phyloP scores from a whole-genome alignment of 2,113 vertebrate genomes.

The Nothobranchius furzeri region DNA sequence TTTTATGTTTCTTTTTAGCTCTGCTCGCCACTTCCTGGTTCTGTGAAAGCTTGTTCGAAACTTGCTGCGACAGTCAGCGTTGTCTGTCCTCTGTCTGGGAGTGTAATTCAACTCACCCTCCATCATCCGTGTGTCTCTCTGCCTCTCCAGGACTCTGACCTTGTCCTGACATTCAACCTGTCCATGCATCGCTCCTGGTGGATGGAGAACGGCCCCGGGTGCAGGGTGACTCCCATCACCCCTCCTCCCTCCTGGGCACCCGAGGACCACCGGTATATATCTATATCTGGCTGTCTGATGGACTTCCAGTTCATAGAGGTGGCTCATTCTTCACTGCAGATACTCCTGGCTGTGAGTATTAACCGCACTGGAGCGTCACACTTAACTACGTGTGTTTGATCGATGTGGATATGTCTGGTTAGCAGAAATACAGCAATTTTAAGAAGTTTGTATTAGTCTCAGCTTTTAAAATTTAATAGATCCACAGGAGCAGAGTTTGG shows the following conservation, averaged over 20 bases:
- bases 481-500: too few species aligned
- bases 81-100: slow-evolving; percentile 11
- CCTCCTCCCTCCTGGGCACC: slow-evolving; percentile 98
- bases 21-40: slow-evolving; percentile 16
- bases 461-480: background rate
- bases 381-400: background rate
- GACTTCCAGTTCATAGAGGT: slow-evolving; percentile 99
- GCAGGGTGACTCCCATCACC: slow-evolving; percentile 93
- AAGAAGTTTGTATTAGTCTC: background rate
- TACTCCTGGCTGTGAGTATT: slow-evolving; percentile 95
- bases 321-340: slow-evolving; percentile 96
- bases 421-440: background rate
- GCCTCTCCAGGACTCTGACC: slow-evolving; percentile 89
- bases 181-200: slow-evolving; percentile 99
- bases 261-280: slow-evolving; percentile 98
- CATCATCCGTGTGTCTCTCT: slow-evolving; percentile 9
- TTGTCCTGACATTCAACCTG: slow-evolving; percentile 98
- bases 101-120: slow-evolving; percentile 36
- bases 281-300: slow-evolving; percentile 93
- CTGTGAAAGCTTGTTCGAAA: slow-evolving; percentile 38
- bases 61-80: slow-evolving; percentile 19
- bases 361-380: slow-evolving; percentile 20
- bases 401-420: background rate
- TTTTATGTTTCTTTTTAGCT: slow-evolving; percentile 45
- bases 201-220: slow-evolving; percentile 99